Evolutionary conservation across 2,113 vertebrate species (phyloP).

Genomic region (Oryzias woworae): DNA sequence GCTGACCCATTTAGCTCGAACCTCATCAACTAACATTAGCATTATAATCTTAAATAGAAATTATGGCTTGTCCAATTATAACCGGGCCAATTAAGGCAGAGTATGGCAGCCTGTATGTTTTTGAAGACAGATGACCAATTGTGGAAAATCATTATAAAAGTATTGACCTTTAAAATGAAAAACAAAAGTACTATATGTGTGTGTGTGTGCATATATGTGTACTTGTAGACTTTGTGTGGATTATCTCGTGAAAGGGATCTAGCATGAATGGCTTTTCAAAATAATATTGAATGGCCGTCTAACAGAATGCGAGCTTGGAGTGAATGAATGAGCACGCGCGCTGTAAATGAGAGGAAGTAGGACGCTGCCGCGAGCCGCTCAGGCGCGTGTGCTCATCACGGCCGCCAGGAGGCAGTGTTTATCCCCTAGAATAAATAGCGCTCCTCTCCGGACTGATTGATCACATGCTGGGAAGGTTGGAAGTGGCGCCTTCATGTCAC

Average conservation of each 20-base stretch:
- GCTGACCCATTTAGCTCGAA: conserved; percentile 42
- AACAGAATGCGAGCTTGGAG: conserved; percentile 26
- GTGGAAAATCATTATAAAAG: not conserved
- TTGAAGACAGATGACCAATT: not conserved
- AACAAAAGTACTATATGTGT: too few species aligned
- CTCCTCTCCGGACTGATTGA: conserved; percentile 25
- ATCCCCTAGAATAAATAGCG: conserved; percentile 23
- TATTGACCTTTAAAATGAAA: too few species aligned
- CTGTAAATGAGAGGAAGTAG: conserved; percentile 24
- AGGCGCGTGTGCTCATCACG: conserved; percentile 16
- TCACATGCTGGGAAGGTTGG: conserved; percentile 60
- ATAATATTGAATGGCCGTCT: conserved; percentile 57
- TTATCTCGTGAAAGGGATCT: conserved; percentile 4
- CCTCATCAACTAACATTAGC: conserved; percentile 30
- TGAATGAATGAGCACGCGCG: conserved; percentile 56
- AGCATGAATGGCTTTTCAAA: conserved; percentile 56
- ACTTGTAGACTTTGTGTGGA: too few species aligned
- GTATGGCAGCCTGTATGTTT: not conserved
- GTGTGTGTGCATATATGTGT: not conserved
- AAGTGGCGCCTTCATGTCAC: conserved; percentile 72
- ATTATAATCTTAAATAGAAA: conserved; percentile 10
- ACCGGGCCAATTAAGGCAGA: not conserved
- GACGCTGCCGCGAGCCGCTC: conserved; percentile 2
- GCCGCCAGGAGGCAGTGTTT: conserved; percentile 66
- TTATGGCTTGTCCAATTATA: not conserved